Evolutionary conservation across 2,888 invertebrate species (phyloP).

Genomic region (Oeneis ivallda): DNA sequence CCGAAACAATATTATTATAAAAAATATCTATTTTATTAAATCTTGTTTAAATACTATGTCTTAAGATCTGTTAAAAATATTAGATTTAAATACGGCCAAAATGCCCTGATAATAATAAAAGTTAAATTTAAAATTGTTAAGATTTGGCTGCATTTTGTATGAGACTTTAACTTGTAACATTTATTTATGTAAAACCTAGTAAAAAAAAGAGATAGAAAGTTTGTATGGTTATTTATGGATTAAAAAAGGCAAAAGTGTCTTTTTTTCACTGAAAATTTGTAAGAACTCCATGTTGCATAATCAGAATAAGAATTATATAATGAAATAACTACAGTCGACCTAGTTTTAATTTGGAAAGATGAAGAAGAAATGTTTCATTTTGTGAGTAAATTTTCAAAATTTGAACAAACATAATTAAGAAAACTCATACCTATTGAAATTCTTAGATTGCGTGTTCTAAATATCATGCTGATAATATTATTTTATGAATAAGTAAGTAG

Average conservation of each 20-base stretch:
- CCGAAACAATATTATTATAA: not conserved
- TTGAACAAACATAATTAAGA: not conserved
- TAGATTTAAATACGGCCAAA: conserved; percentile 20
- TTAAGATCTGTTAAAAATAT: conserved; percentile 20
- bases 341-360: too few species aligned
- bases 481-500: not conserved
- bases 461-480: not conserved
- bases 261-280: not conserved
- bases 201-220: not conserved
- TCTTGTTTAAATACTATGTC: conserved; percentile 5
- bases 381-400: not conserved
- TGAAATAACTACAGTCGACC: too few species aligned
- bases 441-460: not conserved
- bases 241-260: not conserved
- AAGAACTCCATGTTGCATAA: too few species aligned
- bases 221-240: not conserved
- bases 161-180: not conserved
- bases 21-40: conserved; percentile 18
- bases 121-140: conserved; percentile 17
- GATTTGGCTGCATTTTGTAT: conserved; percentile 7
- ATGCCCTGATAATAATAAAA: conserved; percentile 30
- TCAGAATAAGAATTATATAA: too few species aligned
- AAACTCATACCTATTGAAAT: not conserved
- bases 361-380: too few species aligned
- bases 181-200: not conserved